Evolutionary conservation across 2,888 invertebrate species (phyloP).

Genomic region (Eumacrocentrus americanus): DNA sequence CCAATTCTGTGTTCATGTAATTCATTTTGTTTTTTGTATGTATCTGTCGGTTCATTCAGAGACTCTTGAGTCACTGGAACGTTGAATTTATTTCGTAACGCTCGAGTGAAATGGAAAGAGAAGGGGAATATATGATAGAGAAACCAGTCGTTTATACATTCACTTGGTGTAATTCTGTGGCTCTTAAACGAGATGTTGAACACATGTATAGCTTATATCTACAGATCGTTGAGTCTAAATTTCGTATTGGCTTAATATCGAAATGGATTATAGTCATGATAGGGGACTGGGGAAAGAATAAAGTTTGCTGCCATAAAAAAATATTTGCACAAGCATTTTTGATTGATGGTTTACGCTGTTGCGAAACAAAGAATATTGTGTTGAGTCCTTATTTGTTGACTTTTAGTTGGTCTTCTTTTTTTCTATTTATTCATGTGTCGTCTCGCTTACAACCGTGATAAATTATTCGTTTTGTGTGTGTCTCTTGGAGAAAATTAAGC

Average conservation of each 20-base stretch:
- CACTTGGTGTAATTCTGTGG: constrained; percentile 8
- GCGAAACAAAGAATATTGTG: neutral
- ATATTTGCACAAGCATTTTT: constrained; percentile 4
- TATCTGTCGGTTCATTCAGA: constrained; percentile 4
- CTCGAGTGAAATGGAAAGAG: constrained; percentile 23
- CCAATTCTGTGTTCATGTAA: constrained; percentile 13
- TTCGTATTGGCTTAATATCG: too few species aligned
- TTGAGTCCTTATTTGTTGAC: neutral
- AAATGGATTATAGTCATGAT: too few species aligned
- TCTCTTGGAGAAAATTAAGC: neutral
- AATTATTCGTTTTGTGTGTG: too few species aligned
- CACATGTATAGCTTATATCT: constrained; percentile 41
- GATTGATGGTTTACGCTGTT: neutral
- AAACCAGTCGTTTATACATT: constrained; percentile 46
- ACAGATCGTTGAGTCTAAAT: neutral
- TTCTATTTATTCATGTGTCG: neutral
- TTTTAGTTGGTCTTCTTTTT: neutral
- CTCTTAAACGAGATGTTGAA: constrained; percentile 40
- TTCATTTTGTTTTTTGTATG: neutral
- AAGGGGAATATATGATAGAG: constrained; percentile 33
- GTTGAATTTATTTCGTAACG: constrained; percentile 17
- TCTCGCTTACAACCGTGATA: too few species aligned
- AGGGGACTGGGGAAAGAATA: neutral
- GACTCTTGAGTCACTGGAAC: constrained; percentile 6
- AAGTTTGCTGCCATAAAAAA: constrained; percentile 9